These are phyloP conservation scores for Drosophila affinis DNA, from an alignment of 2,888 invertebrate species.

Conservation along the genomic window DNA sequence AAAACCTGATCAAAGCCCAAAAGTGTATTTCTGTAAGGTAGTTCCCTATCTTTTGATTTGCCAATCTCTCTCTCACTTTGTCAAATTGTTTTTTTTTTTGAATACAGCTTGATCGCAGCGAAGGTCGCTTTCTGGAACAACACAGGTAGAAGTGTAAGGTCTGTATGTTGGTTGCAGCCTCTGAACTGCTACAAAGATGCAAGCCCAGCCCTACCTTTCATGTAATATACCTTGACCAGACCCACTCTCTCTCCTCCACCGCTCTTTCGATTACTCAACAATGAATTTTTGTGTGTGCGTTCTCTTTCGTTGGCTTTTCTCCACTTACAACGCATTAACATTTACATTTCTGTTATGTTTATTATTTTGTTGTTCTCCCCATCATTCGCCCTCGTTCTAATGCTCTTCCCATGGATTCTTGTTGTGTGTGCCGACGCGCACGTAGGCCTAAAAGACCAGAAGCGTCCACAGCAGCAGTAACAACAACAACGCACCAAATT, in stretches of 20 bases:
- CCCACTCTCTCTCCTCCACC: slow-evolving; percentile 17
- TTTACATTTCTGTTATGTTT: slow-evolving; percentile 10
- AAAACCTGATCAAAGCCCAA: slow-evolving; percentile 1
- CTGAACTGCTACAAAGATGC: neutral
- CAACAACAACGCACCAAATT: slow-evolving; percentile 20
- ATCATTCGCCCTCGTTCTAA: slow-evolving; percentile 33
- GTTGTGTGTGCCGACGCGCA: slow-evolving; percentile 60
- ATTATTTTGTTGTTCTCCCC: slow-evolving; percentile 31
- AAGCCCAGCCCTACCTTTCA: neutral
- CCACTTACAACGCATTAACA: slow-evolving; percentile 25
- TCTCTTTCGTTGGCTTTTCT: slow-evolving; percentile 8
- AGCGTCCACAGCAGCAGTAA: neutral
- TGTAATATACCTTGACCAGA: neutral
- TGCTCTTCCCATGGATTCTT: slow-evolving; percentile 54
- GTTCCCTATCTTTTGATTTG: neutral
- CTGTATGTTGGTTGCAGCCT: neutral
- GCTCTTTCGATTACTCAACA: slow-evolving; percentile 18
- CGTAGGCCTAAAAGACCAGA: slow-evolving; percentile 56
- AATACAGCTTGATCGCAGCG: neutral
- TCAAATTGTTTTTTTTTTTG: neutral
- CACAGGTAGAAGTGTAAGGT: neutral
- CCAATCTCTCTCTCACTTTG: slow-evolving; percentile 18
- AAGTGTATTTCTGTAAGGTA: too few species aligned
- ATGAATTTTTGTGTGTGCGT: slow-evolving; percentile 6
- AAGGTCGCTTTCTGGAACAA: slow-evolving; percentile 10